Base-by-base conservation (phyloP, 2,888 invertebrate genomes). In the Ormyrus rosae region DNA sequence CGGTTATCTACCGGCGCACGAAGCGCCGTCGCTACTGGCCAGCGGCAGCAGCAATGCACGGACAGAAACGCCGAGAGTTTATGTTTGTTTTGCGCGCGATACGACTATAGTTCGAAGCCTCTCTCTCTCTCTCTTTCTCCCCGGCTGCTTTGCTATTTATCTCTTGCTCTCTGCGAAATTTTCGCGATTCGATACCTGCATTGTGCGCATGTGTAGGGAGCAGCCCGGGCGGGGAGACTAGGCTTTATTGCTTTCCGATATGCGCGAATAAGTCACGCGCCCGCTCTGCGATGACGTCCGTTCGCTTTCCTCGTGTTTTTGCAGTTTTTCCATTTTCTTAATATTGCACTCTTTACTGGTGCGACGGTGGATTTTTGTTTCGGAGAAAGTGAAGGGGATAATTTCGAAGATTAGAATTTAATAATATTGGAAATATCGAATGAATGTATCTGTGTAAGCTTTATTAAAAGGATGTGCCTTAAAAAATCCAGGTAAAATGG, bases 21-120 rank as follows among this genome's bases (percentile, higher is more conserved):
- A 81, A 82, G 78, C 83, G 9, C 7, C 65, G 46, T 13, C 56
- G 13, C 19, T 34, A 34, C 34, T 34, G 34, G 34, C 34, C 34
- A 4, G 34, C 34, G 34, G 34, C 34, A 0, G 34, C 34, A 34
- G 34, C 34, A 4, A 4, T 4, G 53, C 45, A 60, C 19, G 51
- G 56, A 64, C 51, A 55, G 67, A 61, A 63, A 50, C 19, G 53
- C 81, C 81, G 77, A 83, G 83, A 86, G 86, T 86, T 87, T 86
- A 85, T 83, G 85, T 86, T 86, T 86, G 86, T 87, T 86, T 85
- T 85, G 81, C 82, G 84, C 81, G 84, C 85, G 86, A 87, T 87
- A 88, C 84, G 85, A 85, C 83, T 80, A 84, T 84, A 83, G 55
- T 34, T 34, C 80, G 69, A 82, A 78, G 79, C 80, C 82, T 78